Conservation (phyloP, 2,888 invertebrate species). For the Brachyptera risi region DNA sequence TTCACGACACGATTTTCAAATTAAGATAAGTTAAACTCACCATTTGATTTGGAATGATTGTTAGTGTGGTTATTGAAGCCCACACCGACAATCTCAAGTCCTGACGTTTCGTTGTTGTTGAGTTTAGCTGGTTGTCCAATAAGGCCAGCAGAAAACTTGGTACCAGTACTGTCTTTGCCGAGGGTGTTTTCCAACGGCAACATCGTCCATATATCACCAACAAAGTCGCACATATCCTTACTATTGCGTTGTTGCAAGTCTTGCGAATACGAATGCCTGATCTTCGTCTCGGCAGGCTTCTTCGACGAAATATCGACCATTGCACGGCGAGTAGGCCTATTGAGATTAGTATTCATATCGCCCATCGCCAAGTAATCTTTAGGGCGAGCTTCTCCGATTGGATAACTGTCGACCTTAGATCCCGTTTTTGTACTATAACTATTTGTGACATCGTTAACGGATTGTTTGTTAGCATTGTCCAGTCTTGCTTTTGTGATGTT, state of each 20-base stretch:
- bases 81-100: slow-evolving; percentile 22
- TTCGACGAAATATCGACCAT: slow-evolving; percentile 1
- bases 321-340: slow-evolving; percentile 13
- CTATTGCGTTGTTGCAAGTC: slow-evolving; percentile 24
- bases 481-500: slow-evolving; percentile 10
- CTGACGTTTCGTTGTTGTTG: slow-evolving; percentile 19
- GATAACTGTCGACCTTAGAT: slow-evolving; percentile 17
- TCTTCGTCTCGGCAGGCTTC: slow-evolving; percentile 23
- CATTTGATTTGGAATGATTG: neutral
- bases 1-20: no score
- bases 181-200: slow-evolving; percentile 14
- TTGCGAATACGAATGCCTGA: slow-evolving; percentile 25
- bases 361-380: slow-evolving; percentile 21
- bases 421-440: slow-evolving; percentile 20
- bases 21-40: neutral
- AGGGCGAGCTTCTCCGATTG: slow-evolving; percentile 18
- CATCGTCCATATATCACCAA: slow-evolving; percentile 23
- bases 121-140: slow-evolving; percentile 14
- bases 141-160: neutral
- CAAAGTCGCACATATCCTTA: slow-evolving; percentile 11
- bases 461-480: slow-evolving; percentile 17
- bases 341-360: no score
- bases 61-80: neutral
- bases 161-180: slow-evolving; percentile 9
- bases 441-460: slow-evolving; percentile 23